Base-by-base conservation (phyloP, 2,888 invertebrate species). In the Dysmachus trigonus region DNA sequence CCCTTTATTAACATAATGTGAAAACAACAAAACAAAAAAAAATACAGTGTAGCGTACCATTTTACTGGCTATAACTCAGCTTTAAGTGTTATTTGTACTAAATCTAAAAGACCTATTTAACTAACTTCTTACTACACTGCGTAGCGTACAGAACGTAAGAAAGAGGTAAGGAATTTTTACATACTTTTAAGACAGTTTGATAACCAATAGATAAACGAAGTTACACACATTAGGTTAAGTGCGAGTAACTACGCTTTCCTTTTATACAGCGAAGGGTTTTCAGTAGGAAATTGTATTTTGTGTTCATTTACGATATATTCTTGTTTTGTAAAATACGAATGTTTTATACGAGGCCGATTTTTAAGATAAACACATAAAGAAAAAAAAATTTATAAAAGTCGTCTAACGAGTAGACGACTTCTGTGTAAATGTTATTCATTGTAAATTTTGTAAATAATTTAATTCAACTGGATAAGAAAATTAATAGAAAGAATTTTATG, bases 1-100 rank as follows among this genome's bases (percentile, higher is more conserved):
- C 62, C 62, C 62, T 62, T 10, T 3, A 27, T 62, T 27, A 27
- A 62, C 3, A 2, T 62, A 62, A 62, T 27, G 62, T 62, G 10
- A 62, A 62, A 15, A n/a, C n/a, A n/a, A n/a, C n/a, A n/a, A n/a
- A 41, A 31, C 2, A 31, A 31, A 31, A 31, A 31, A 41, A 41
- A 62, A 62, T 62, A 27, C 62, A 62, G 62, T 62, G 62, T 62
- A 62, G 27, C 62, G 62, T 62, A 62, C 27, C 22, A 30, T 85
- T 72, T 31, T 85, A 30, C 53, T 73, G 51, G 74, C 85, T 76
- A 74, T 31, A 84, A 41, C 33, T 33, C 86, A 86, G 86, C 86
- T 86, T 86, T 86, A 84, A 84, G 84, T 86, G 86, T 86, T 84
- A 53, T 84, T 76, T 86, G 74, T 84, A 84, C 74, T 77, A 84